Conservation (phyloP, 53 echinoderm and acorn worm species). For the Actinopyga echinites region DNA sequence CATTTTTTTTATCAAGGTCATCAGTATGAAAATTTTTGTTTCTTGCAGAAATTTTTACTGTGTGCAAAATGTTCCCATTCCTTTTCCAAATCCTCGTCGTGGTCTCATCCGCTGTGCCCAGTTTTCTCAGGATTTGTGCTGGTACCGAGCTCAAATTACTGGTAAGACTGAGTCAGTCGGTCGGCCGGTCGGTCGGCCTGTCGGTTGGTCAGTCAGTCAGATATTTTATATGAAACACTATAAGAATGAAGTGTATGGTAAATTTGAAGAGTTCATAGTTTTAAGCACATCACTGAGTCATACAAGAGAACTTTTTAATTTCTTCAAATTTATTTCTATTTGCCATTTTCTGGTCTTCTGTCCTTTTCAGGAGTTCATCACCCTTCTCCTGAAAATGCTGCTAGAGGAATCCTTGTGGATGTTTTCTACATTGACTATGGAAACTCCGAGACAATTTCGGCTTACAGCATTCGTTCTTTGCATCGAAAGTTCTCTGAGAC, state of each 20-base stretch:
- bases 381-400: neutral
- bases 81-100: slow-evolving; percentile 43
- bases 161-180: too few species aligned
- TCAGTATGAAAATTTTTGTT: neutral
- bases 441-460: slow-evolving; percentile 67
- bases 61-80: slow-evolving; percentile 40
- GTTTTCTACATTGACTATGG: slow-evolving; percentile 92
- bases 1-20: neutral
- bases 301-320: too few species aligned
- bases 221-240: too few species aligned
- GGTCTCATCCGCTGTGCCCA: slow-evolving; percentile 72
- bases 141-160: slow-evolving; percentile 79
- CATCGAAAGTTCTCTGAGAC: slow-evolving; percentile 63
- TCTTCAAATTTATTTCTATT: too few species aligned
- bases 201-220: too few species aligned
- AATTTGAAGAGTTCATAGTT: too few species aligned
- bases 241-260: too few species aligned
- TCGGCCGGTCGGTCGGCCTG: too few species aligned
- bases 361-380: too few species aligned
- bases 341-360: too few species aligned
- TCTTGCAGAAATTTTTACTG: slow-evolving; percentile 20
- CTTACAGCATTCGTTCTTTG: slow-evolving; percentile 59
- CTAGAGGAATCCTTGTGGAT: slow-evolving; percentile 48
- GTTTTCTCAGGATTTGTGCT: slow-evolving; percentile 71
- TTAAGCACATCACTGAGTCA: too few species aligned